Percentiles rank a stretch among this genome's conserved stretches.
phyloP scores from a whole-genome alignment of 2,888 invertebrate species.

The Clepsis dumicolana region DNA sequence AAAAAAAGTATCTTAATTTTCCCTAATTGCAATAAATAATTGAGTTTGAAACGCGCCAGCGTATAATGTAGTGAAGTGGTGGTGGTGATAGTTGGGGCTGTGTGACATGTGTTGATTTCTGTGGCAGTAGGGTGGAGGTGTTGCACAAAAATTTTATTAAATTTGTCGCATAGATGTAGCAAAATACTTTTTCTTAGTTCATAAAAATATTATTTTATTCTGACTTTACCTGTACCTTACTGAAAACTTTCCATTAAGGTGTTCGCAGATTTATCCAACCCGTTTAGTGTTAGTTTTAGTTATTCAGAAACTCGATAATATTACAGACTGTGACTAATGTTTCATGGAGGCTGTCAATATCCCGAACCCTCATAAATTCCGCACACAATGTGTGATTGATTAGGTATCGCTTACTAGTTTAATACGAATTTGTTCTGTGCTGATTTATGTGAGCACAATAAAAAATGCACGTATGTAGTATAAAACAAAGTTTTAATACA shows the following conservation, averaged over 20 bases:
- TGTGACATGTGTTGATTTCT: no score
- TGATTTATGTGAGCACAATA: slow-evolving; percentile 47
- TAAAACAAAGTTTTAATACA: no score
- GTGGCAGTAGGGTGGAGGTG: no score
- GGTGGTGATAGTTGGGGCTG: no score
- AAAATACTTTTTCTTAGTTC: background rate
- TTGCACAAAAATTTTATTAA: no score
- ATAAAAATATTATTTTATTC: background rate
- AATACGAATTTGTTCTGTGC: slow-evolving; percentile 39
- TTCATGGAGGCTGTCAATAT: slow-evolving; percentile 64
- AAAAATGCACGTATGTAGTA: no score
- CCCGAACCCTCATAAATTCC: slow-evolving; percentile 58
- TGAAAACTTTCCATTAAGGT: background rate
- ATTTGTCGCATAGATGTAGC: no score
- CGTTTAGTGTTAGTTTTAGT: background rate
- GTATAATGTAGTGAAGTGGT: no score
- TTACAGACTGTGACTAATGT: slow-evolving; percentile 59
- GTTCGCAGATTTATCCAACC: background rate
- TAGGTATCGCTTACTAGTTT: slow-evolving; percentile 32
- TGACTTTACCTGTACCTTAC: no score
- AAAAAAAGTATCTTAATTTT: no score
- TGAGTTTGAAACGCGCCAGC: no score
- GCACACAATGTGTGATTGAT: slow-evolving; percentile 64
- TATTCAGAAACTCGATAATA: slow-evolving; percentile 24
- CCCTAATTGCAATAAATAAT: no score